Evolutionary conservation across 92 coral and sea anemone genomes (phyloP).

Genomic region (Parazoanthus swiftii): DNA sequence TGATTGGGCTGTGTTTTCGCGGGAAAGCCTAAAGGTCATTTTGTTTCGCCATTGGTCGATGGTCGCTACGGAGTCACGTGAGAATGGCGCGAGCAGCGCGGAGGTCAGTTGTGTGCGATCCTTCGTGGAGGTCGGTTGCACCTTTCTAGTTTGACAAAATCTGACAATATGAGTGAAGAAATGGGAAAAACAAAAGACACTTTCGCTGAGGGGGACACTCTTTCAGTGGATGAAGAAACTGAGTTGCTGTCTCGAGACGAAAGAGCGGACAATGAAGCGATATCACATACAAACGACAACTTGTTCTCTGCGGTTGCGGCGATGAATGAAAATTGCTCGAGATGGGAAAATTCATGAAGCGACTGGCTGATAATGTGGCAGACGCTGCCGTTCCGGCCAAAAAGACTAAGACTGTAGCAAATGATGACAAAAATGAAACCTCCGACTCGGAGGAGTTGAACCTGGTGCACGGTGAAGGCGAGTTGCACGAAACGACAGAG

Average conservation of each 20-base stretch:
- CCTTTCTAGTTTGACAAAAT: not conserved
- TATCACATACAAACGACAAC: not conserved
- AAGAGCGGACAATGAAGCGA: not conserved
- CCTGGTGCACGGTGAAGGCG: not conserved
- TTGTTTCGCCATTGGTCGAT: conserved; percentile 51
- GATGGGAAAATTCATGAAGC: conserved; percentile 3
- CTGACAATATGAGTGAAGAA: not conserved
- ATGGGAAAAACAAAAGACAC: not conserved
- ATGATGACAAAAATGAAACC: not conserved
- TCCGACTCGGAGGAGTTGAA: conserved; percentile 47
- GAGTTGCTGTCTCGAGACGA: not conserved
- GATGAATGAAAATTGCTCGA: not conserved
- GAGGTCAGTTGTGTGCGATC: conserved; percentile 38
- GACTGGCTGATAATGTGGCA: conserved; percentile 1
- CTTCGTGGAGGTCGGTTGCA: conserved; percentile 22
- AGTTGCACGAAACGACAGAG: not conserved
- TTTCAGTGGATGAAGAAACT: not conserved
- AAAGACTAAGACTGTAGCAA: not conserved
- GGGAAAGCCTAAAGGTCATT: not conserved
- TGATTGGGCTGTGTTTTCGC: too few species aligned
- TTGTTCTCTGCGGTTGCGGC: not conserved
- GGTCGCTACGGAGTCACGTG: conserved; percentile 50
- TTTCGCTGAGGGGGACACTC: conserved; percentile 10
- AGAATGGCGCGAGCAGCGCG: conserved; percentile 10
- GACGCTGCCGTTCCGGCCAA: conserved; percentile 21